Evolutionary conservation across 2,113 vertebrate genomes (phyloP).

Genomic region (Steatornis caripensis): DNA sequence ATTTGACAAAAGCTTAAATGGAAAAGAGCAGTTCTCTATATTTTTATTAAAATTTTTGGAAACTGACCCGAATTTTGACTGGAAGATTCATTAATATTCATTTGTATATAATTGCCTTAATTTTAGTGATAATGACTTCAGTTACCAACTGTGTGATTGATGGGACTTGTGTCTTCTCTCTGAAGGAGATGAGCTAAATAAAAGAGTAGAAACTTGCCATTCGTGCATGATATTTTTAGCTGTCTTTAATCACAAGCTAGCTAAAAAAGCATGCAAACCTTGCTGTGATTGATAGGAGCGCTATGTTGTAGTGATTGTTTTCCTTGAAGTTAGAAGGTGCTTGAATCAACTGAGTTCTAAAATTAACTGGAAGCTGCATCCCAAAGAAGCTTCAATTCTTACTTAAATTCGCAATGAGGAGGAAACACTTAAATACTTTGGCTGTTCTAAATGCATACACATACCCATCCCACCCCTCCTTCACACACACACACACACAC

Average conservation of each 20-base stretch:
- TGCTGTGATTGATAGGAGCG: conserved; percentile 78
- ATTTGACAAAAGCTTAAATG: conserved; percentile 53
- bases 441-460: not conserved
- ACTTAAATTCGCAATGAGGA: conserved; percentile 42
- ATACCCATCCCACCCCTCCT: not conserved
- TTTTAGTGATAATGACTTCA: conserved; percentile 81
- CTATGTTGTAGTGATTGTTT: conserved; percentile 76
- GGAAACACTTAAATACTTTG: not conserved
- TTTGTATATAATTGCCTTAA: conserved; percentile 84
- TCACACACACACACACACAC: not conserved
- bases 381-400: conserved; percentile 59
- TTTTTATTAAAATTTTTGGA: conserved; percentile 66
- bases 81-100: conserved; percentile 81
- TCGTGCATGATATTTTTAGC: conserved; percentile 82
- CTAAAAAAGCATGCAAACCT: conserved; percentile 79
- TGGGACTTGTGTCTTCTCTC: conserved; percentile 74
- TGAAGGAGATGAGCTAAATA: conserved; percentile 77
- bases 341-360: conserved; percentile 76
- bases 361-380: conserved; percentile 69
- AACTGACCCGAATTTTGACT: conserved; percentile 76
- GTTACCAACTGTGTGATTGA: conserved; percentile 84
- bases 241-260: conserved; percentile 79
- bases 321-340: conserved; percentile 73
- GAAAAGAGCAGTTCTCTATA: conserved; percentile 37
- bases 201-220: conserved; percentile 76